Conservation (phyloP, 64 coral and sea anemone genomes). For the Montipora cactus region DNA sequence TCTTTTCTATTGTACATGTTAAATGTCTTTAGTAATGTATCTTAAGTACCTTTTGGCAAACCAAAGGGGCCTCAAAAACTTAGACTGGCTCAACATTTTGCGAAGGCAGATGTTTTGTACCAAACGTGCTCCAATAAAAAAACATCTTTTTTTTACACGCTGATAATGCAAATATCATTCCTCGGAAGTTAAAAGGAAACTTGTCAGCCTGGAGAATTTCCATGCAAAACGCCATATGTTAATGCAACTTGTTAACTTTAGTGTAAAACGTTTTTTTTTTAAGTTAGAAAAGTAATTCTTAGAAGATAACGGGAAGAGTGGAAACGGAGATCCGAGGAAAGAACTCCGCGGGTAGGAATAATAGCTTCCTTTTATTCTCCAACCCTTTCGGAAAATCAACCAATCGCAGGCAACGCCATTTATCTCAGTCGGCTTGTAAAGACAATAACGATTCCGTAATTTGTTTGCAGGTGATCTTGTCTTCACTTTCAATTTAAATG, state of each 20-base stretch:
- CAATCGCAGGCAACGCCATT: constrained; percentile 2
- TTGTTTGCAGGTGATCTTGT: constrained; percentile 51
- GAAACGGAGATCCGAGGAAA: background rate
- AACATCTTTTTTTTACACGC: background rate
- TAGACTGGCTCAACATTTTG: no score
- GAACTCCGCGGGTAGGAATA: background rate
- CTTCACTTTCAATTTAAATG: background rate
- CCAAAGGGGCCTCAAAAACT: background rate
- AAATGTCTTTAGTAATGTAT: background rate
- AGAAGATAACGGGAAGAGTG: background rate
- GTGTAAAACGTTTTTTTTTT: no score
- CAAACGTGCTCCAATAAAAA: no score
- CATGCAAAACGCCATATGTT: background rate
- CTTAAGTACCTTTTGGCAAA: background rate
- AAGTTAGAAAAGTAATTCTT: background rate
- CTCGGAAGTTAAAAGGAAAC: background rate
- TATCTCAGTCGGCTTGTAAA: background rate
- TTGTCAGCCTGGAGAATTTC: no score
- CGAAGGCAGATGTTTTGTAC: no score
- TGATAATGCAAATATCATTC: background rate
- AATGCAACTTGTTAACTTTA: no score
- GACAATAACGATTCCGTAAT: constrained; percentile 18
- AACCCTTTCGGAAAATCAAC: constrained; percentile 6
- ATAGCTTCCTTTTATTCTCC: background rate
- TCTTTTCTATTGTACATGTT: background rate